Conservation (phyloP, 2,888 invertebrate species). For the Nomada lathburiana region DNA sequence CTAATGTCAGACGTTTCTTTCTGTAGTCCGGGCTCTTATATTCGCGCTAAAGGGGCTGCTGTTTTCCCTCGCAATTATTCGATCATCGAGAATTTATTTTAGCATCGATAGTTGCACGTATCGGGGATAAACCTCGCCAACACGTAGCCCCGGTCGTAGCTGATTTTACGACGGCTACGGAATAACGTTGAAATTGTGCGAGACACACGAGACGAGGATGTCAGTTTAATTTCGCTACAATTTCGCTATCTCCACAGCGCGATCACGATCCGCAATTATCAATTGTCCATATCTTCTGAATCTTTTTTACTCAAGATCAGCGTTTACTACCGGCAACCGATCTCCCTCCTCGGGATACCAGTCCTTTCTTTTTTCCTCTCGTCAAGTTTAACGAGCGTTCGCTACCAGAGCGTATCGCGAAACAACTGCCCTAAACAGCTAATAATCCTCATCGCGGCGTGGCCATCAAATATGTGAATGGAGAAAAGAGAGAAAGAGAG, state of each 20-base stretch:
- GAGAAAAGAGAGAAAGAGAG: constrained; percentile 16
- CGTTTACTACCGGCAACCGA: constrained; percentile 23
- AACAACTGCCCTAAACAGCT: constrained; percentile 52
- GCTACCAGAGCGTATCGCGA: constrained; percentile 37
- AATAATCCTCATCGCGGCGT: constrained; percentile 51
- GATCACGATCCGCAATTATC: constrained; percentile 29
- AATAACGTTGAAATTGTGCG: no score
- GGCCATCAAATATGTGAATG: constrained; percentile 34
- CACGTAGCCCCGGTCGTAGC: no score
- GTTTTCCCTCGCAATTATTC: no score
- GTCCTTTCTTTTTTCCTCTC: constrained; percentile 14
- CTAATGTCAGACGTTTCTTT: no score
- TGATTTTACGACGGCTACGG: no score
- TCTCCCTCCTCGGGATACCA: constrained; percentile 36
- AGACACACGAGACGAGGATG: neutral
- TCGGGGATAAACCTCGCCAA: no score
- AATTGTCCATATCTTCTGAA: constrained; percentile 24
- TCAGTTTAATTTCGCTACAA: neutral
- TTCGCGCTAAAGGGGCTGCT: no score
- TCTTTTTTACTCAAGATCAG: neutral
- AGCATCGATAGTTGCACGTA: no score
- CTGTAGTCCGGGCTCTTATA: no score
- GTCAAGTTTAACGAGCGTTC: constrained; percentile 44
- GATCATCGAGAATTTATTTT: no score
- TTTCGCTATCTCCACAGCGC: neutral